Evolutionary conservation across 2,113 vertebrate species (phyloP).

Genomic region (Neodon shergylaensis): DNA sequence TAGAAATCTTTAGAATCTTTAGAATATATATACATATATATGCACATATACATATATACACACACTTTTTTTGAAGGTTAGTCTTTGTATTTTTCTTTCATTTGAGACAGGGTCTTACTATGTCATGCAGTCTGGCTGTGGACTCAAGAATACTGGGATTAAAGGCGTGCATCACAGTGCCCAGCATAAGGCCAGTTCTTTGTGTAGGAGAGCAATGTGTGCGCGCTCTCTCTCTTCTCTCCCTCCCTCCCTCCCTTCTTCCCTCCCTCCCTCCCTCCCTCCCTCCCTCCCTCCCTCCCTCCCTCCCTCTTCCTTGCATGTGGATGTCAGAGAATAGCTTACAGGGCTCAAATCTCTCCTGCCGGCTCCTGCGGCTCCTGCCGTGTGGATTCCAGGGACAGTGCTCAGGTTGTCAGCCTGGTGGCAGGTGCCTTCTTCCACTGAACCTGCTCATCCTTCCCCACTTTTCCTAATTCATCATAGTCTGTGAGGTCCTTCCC

Average conservation of each 20-base stretch:
- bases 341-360: neutral
- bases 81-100: neutral
- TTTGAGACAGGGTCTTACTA: neutral
- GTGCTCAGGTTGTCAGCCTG: neutral
- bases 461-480: neutral
- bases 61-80: neutral
- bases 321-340: neutral
- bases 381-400: neutral
- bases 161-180: neutral
- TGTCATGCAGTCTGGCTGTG: neutral
- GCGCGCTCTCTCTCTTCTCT: no score
- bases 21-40: neutral
- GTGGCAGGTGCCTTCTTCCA: neutral
- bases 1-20: slow-evolving; percentile 1
- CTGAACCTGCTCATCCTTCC: neutral
- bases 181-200: neutral
- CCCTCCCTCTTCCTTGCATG: no score
- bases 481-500: neutral
- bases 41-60: neutral
- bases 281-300: no score
- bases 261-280: no score
- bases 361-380: neutral
- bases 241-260: no score
- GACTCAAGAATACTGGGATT: neutral
- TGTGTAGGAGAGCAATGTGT: neutral